These are phyloP conservation scores for Ochropleura leucogaster DNA, from an alignment of 2,888 invertebrate species.

Conservation along the genomic window DNA sequence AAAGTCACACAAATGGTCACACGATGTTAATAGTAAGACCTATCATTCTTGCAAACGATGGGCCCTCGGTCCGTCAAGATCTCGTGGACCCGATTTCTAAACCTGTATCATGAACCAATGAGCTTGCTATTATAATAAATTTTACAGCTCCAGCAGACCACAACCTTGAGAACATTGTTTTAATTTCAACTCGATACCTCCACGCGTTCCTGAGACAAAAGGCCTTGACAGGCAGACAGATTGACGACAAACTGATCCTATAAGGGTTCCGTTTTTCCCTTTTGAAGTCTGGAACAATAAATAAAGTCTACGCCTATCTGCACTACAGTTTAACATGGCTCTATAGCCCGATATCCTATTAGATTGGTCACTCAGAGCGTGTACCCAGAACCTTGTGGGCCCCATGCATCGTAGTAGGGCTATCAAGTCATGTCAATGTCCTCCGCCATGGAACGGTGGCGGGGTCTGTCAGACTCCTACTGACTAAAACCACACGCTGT, in stretches of 20 bases:
- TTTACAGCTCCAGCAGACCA: no score
- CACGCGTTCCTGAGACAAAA: no score
- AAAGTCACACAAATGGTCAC: background rate
- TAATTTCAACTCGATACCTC: no score
- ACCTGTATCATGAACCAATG: background rate
- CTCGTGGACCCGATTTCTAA: constrained; percentile 83
- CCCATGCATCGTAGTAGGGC: background rate
- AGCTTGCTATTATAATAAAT: background rate
- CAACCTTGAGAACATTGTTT: no score
- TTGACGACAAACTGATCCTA: no score
- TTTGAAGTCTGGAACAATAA: no score
- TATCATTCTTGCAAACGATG: constrained; percentile 74
- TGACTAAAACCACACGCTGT: no score
- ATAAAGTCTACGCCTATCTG: background rate
- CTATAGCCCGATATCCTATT: background rate
- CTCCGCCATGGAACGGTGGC: no score
- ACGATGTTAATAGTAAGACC: constrained; percentile 2
- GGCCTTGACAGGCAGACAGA: no score
- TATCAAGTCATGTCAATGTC: background rate
- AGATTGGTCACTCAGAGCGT: background rate
- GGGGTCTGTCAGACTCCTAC: no score
- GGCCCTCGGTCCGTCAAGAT: constrained; percentile 74
- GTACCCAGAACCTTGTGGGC: background rate
- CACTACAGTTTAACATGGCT: background rate
- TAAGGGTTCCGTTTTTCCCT: no score